Evolutionary conservation across 1,140 invertebrate genomes (phyloP), one percentile per base, ranked within the genome.

Genomic region (Aphaenogaster ashmeadi): DNA sequence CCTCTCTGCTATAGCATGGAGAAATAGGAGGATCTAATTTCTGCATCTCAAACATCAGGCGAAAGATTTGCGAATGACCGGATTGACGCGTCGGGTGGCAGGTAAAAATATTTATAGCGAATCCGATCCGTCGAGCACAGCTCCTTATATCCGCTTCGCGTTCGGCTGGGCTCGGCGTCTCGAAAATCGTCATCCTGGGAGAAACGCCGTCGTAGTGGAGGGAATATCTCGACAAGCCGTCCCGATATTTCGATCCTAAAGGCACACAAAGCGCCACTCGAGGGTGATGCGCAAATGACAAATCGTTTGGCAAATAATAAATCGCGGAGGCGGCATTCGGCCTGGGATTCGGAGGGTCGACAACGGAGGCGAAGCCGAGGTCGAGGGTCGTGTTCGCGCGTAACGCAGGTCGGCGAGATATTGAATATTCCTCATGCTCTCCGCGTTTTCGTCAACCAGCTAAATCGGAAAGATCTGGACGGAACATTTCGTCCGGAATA

Each of bases 271-370:
- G 52, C 52, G 11, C 66, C 62, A 71, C 77, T 90, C 71, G 89
- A 90, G 88, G 87, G 75, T 79, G 83, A 86, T 60, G 88, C 86
- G 88, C 88, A 87, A 90, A 90, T 90, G 89, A 90, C 88, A 90
- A 90, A 90, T 90, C 89, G 88, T 67, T 88, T 44, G 58, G 86
- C 89, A 86, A 90, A 90, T 89, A 90, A 90, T 90, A 90, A 90
- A 89, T 90, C 89, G 64, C 64, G 54, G 56, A 58, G 87, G 44
- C 44, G 69, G 74, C 62, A 80, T 74, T 79, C 80, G 54, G 62
- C 58, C 33, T 50, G 81, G 62, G 71, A 56, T 47, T 50, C n/a
- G 54, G 47, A 62, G 71, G 86, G 54, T 77, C 56, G 81, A 81
- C 78, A 56, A 81, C 78, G n/a, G 44, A 78, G 36, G 50, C 52